Conservation (phyloP, 2,113 vertebrate genomes). For the Gallinago paraguaiae region DNA sequence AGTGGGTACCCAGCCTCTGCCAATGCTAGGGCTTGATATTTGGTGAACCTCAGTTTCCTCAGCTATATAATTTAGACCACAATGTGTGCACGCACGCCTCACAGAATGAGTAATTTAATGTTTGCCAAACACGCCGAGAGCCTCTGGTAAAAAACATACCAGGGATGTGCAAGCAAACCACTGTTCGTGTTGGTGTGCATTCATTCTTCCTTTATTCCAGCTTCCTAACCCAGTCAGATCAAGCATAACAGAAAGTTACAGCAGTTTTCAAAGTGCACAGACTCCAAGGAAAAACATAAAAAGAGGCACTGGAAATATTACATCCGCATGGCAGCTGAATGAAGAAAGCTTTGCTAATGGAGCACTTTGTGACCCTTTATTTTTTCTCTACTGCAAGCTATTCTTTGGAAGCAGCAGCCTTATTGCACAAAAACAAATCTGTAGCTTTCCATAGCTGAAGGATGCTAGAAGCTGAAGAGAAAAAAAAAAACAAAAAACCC, state of each 20-base stretch:
- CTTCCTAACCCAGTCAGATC: not conserved
- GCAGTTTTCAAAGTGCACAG: not conserved
- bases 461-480: not conserved
- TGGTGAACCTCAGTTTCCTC: not conserved
- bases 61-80: not conserved
- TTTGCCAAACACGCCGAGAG: not conserved
- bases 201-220: not conserved
- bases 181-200: not conserved
- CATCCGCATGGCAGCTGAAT: not conserved
- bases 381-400: not conserved
- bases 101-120: not conserved
- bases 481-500: not conserved
- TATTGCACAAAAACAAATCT: not conserved
- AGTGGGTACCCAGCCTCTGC: not conserved
- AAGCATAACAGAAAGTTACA: not conserved
- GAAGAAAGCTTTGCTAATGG: not conserved
- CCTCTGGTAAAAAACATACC: not conserved
- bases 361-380: not conserved
- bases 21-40: not conserved
- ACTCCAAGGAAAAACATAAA: not conserved
- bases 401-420: not conserved
- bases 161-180: not conserved
- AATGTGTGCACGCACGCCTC: not conserved
- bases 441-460: not conserved
- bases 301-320: not conserved